Evolutionary conservation across 2,113 vertebrate species (phyloP).

Genomic region (Sinosuthora webbiana): DNA sequence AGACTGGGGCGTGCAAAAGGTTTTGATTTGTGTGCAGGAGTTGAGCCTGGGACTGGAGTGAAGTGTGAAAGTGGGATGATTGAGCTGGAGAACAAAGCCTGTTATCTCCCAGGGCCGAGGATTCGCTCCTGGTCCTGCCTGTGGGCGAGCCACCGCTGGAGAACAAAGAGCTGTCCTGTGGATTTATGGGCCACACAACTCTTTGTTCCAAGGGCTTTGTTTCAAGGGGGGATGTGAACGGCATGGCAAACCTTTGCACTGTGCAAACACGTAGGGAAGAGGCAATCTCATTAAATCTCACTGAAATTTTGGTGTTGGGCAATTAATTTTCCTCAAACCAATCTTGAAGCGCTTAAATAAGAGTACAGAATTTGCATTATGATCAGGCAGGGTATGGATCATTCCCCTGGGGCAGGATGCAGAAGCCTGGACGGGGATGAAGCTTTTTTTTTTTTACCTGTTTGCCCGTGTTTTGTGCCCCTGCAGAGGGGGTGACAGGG

Average conservation of each 20-base stretch:
- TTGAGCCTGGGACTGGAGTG: neutral
- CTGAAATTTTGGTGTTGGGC: neutral
- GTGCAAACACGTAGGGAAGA: neutral
- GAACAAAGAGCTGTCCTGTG: constrained; percentile 19
- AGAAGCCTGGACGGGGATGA: neutral
- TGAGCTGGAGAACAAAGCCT: constrained; percentile 2
- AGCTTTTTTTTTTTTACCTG: neutral
- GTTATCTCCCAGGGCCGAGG: neutral
- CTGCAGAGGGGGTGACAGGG: constrained; percentile 90
- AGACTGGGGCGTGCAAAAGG: neutral
- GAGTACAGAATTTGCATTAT: accelerated
- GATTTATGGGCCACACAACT: neutral
- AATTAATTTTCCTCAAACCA: neutral
- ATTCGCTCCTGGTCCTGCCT: neutral
- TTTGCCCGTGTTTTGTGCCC: neutral
- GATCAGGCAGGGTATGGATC: accelerated
- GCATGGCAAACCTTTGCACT: neutral
- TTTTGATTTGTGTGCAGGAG: neutral
- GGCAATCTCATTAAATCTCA: neutral
- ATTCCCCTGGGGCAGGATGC: neutral
- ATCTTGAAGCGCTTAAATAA: neutral
- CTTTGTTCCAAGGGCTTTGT: neutral
- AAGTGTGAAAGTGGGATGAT: neutral
- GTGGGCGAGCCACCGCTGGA: neutral
- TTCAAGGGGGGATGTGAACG: neutral